Evolutionary conservation across 1,140 invertebrate species (phyloP).

Genomic region (Pinna nobilis): DNA sequence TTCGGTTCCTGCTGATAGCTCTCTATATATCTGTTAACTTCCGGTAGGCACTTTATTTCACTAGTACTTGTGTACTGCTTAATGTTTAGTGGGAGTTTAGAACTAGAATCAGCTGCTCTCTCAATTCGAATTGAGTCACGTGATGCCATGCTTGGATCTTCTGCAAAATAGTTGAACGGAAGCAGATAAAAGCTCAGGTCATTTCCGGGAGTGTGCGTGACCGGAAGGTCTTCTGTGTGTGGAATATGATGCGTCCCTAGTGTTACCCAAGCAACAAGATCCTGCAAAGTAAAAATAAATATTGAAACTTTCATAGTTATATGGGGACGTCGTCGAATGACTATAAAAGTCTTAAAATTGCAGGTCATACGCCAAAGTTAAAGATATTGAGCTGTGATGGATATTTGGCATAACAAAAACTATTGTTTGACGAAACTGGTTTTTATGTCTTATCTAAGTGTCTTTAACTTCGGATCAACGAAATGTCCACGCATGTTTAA

Average conservation of each 20-base stretch:
- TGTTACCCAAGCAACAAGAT: slow-evolving; percentile 55
- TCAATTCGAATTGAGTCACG: slow-evolving; percentile 26
- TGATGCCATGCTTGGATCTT: slow-evolving; percentile 45
- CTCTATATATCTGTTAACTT: no score
- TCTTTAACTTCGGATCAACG: no score
- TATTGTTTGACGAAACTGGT: no score
- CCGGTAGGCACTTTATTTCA: background rate
- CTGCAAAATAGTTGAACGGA: slow-evolving; percentile 55
- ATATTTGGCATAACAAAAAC: no score
- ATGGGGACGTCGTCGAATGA: no score
- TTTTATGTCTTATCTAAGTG: no score
- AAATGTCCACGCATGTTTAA: no score
- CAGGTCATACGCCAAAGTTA: no score
- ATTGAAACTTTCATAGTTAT: background rate
- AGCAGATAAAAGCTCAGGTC: slow-evolving; percentile 42
- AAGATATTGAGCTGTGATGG: no score
- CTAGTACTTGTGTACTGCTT: background rate
- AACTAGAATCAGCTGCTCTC: slow-evolving; percentile 26
- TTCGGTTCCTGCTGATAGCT: no score
- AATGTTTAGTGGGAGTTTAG: background rate
- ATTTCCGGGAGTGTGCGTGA: slow-evolving; percentile 42
- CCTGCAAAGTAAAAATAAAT: slow-evolving; percentile 34
- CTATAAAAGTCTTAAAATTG: no score
- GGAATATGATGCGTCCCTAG: slow-evolving; percentile 51
- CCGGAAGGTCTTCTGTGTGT: slow-evolving; percentile 51